These are phyloP conservation scores for Adrianichthys oophorus DNA, from an alignment of 2,797 vertebrate genomes.

Conservation along the genomic window DNA sequence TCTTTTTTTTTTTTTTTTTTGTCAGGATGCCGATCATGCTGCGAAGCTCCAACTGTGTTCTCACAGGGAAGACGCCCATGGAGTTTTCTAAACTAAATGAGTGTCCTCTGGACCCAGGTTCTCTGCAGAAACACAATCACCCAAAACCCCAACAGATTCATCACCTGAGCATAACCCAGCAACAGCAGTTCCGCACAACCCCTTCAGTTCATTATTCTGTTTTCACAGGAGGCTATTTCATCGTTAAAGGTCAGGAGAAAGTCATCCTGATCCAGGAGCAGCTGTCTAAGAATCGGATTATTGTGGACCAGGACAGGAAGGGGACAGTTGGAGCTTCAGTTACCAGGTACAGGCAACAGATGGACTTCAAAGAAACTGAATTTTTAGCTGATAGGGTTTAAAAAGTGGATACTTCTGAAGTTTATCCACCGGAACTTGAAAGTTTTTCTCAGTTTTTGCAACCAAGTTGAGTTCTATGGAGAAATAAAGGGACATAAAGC, in stretches of 20 bases:
- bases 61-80: constrained; percentile 92
- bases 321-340: constrained; percentile 96
- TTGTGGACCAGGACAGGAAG: constrained; percentile 97
- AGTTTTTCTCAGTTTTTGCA: too few relatives aligned
- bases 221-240: constrained; percentile 91
- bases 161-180: not conserved
- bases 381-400: not conserved
- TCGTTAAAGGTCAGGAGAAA: constrained; percentile 98
- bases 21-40: constrained; percentile 98
- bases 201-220: not conserved
- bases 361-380: not conserved
- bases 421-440: too few relatives aligned
- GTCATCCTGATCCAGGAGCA: constrained; percentile 99
- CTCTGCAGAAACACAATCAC: not conserved
- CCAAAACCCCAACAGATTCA: not conserved
- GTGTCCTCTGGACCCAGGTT: constrained; percentile 97
- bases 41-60: constrained; percentile 95
- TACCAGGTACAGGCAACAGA: constrained; percentile 82
- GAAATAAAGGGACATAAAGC: too few relatives aligned
- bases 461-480: too few relatives aligned
- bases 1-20: constrained; percentile 16
- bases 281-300: constrained; percentile 97
- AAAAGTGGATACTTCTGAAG: too few relatives aligned
- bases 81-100: constrained; percentile 96
- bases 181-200: too few relatives aligned